These are phyloP conservation scores for Gallinago media DNA, from an alignment of 2,113 vertebrate species.

Conservation along the genomic window DNA sequence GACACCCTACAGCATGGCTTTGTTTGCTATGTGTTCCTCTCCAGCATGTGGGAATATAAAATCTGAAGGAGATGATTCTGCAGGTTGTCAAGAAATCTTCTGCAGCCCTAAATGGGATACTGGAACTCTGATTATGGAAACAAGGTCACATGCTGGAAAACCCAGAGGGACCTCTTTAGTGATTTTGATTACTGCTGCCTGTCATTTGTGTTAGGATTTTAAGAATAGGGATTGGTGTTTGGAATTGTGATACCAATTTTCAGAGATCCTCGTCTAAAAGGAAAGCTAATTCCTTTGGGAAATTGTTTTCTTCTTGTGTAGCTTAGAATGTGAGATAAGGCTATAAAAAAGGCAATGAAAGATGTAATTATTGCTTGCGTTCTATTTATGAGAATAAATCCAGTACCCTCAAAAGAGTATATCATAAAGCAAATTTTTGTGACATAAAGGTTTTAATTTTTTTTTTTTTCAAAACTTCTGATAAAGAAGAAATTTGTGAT, in stretches of 20 bases:
- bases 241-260: constrained; percentile 34
- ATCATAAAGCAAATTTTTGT: neutral
- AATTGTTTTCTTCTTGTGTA: constrained; percentile 20
- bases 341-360: constrained; percentile 8
- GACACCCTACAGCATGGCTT: neutral
- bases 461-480: neutral
- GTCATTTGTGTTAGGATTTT: constrained; percentile 22
- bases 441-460: neutral
- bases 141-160: neutral
- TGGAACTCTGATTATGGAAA: constrained; percentile 43
- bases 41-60: neutral
- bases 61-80: neutral
- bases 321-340: constrained; percentile 30
- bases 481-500: neutral
- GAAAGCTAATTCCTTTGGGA: constrained; percentile 21
- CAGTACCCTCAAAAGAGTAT: neutral
- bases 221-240: constrained; percentile 26
- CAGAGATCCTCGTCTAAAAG: constrained; percentile 4
- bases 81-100: constrained; percentile 12
- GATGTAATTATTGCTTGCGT: neutral
- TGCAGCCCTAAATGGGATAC: neutral
- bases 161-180: constrained; percentile 25
- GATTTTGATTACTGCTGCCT: constrained; percentile 45
- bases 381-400: constrained; percentile 10
- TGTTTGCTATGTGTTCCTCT: neutral